These are phyloP conservation scores for Drosophila heteroneura DNA, from an alignment of 2,888 invertebrate species.

Conservation along the genomic window DNA sequence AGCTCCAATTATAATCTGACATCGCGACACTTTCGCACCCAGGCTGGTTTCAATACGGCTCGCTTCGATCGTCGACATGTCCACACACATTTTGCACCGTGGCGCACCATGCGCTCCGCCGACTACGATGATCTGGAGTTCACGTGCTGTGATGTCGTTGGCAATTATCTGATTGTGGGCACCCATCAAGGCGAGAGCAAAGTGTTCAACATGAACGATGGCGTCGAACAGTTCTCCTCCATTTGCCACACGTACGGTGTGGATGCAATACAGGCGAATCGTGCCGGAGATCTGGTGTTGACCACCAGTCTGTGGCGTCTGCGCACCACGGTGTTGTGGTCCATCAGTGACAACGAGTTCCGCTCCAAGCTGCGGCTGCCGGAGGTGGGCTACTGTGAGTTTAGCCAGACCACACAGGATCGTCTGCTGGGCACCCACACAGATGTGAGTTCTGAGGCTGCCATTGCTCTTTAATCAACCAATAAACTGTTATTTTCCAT, in stretches of 20 bases:
- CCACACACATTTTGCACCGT: slow-evolving; percentile 92
- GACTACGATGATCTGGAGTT: slow-evolving; percentile 90
- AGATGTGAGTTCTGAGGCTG: slow-evolving; percentile 85
- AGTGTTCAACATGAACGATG: slow-evolving; percentile 93
- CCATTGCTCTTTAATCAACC: neutral
- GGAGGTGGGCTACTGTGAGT: slow-evolving; percentile 96
- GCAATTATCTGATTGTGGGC: slow-evolving; percentile 90
- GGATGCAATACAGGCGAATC: slow-evolving; percentile 91
- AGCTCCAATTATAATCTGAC: slow-evolving; percentile 89
- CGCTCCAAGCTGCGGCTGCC: slow-evolving; percentile 89
- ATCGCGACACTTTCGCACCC: slow-evolving; percentile 87
- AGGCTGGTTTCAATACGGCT: slow-evolving; percentile 87
- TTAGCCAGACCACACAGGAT: slow-evolving; percentile 94
- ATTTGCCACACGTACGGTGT: slow-evolving; percentile 95
- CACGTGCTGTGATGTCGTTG: slow-evolving; percentile 89
- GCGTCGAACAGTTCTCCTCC: slow-evolving; percentile 91
- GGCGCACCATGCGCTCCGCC: slow-evolving; percentile 88
- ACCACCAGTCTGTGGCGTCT: slow-evolving; percentile 94
- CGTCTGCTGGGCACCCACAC: slow-evolving; percentile 95
- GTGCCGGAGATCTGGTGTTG: slow-evolving; percentile 91
- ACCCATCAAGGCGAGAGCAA: slow-evolving; percentile 96
- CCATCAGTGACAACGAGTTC: slow-evolving; percentile 83
- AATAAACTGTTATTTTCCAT: slow-evolving; percentile 15
- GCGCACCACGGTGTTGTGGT: slow-evolving; percentile 88
- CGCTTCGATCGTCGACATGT: slow-evolving; percentile 92